Conservation (phyloP, 2,888 invertebrate genomes). For the Auanema sp. region DNA sequence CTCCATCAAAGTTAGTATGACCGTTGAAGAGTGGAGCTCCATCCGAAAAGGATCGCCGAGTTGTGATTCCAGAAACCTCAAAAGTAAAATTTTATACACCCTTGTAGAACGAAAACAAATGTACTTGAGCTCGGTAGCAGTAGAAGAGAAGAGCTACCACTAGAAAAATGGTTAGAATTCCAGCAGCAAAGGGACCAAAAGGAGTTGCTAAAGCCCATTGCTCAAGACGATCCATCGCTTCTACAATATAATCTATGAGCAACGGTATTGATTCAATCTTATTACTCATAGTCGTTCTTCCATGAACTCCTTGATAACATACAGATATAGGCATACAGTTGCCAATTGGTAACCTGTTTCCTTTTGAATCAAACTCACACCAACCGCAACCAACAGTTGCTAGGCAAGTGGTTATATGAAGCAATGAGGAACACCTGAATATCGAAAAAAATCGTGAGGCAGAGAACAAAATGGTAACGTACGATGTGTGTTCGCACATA, state of each 20-base stretch:
- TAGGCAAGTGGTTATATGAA: constrained; percentile 15
- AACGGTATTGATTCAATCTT: neutral
- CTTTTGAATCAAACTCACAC: constrained; percentile 11
- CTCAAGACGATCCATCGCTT: constrained; percentile 1
- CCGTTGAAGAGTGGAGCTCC: constrained; percentile 16
- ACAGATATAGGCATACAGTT: constrained; percentile 1
- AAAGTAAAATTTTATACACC: neutral
- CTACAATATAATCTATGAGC: neutral
- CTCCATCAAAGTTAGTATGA: constrained; percentile 4
- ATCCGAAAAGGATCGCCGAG: neutral
- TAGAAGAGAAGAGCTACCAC: constrained; percentile 10
- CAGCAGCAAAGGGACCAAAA: constrained; percentile 16
- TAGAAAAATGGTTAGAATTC: constrained; percentile 5
- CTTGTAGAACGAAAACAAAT: too few species aligned
- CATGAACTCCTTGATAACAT: constrained; percentile 14
- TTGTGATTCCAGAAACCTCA: too few species aligned
- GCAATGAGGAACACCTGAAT: constrained; percentile 17
- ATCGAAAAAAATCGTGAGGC: neutral
- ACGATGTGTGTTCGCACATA: too few species aligned
- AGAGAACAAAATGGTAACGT: too few species aligned
- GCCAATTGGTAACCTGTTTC: neutral
- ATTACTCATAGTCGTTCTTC: constrained; percentile 5
- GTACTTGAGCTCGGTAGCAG: constrained; percentile 17
- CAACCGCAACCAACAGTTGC: constrained; percentile 18
- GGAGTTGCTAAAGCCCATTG: constrained; percentile 14